These are phyloP conservation scores for Drosophila funebris DNA, from an alignment of 1,140 invertebrate genomes.

Conservation along the genomic window DNA sequence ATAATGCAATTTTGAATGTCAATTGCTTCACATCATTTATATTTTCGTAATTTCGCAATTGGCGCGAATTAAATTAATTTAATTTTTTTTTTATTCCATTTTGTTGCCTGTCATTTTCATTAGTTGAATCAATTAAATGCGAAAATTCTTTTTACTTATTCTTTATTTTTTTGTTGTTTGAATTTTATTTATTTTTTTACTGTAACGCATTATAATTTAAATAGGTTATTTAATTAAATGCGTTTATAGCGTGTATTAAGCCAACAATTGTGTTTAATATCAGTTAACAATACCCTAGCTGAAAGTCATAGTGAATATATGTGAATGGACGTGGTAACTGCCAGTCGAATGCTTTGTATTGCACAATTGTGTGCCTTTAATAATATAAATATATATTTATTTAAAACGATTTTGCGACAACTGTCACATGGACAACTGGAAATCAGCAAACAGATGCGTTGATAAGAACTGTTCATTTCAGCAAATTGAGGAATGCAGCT, in stretches of 20 bases:
- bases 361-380: not conserved
- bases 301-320: too few species aligned
- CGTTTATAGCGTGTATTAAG: conserved; percentile 42
- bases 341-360: not conserved
- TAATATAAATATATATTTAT: conserved; percentile 15
- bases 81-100: conserved; percentile 29
- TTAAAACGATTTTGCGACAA: conserved; percentile 19
- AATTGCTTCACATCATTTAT: conserved; percentile 17
- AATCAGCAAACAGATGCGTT: conserved; percentile 10
- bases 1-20: conserved; percentile 60
- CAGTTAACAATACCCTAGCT: conserved; percentile 16
- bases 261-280: conserved; percentile 38
- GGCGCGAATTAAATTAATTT: conserved; percentile 72
- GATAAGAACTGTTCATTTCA: conserved; percentile 25
- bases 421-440: conserved; percentile 9
- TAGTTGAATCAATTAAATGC: conserved; percentile 72
- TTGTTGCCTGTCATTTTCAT: conserved; percentile 47
- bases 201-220: conserved; percentile 57
- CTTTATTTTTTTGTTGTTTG: too few species aligned
- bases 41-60: conserved; percentile 37
- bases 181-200: conserved; percentile 44
- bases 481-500: conserved; percentile 34
- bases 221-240: conserved; percentile 77
- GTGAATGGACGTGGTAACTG: not conserved
- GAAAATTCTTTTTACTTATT: conserved; percentile 30